phyloP scores from a whole-genome alignment of 2,113 vertebrate species.

The Megaceryle torquata region DNA sequence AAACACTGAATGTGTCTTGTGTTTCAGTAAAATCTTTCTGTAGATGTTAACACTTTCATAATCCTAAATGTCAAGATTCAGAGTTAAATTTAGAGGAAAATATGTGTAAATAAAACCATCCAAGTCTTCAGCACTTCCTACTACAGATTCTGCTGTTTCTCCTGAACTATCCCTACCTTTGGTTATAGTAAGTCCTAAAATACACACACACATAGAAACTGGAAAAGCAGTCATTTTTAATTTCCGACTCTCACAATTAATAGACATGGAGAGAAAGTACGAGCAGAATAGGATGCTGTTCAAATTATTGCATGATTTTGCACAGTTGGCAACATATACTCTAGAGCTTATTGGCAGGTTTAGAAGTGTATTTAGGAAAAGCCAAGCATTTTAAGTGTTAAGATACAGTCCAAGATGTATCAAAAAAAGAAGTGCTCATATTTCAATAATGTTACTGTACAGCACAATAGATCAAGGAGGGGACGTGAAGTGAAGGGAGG shows the following conservation, averaged over 20 bases:
- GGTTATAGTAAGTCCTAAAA: slow-evolving; percentile 42
- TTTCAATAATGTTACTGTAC: not conserved
- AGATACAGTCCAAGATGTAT: not conserved
- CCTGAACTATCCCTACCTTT: slow-evolving; percentile 47
- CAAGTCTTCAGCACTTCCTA: slow-evolving; percentile 38
- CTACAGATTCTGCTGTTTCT: slow-evolving; percentile 43
- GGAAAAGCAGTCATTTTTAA: slow-evolving; percentile 1
- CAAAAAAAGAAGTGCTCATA: not conserved
- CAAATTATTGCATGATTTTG: not conserved
- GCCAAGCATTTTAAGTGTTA: not conserved
- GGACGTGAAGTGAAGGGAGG: not conserved
- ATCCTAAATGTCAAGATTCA: slow-evolving; percentile 41
- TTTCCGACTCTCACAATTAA: slow-evolving; percentile 7
- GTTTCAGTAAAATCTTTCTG: slow-evolving; percentile 29
- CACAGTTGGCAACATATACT: not conserved
- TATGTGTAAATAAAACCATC: slow-evolving; percentile 54
- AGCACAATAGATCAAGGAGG: not conserved
- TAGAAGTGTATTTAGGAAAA: not conserved
- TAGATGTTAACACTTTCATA: slow-evolving; percentile 42
- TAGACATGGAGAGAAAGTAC: not conserved
- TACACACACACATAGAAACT: not conserved
- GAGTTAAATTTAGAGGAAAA: slow-evolving; percentile 67
- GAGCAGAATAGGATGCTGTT: not conserved
- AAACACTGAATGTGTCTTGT: not conserved
- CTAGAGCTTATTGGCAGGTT: not conserved